A percentile compares a stretch with the other conserved stretches of the same genome.
These are phyloP conservation scores for Magallana angulata DNA, from an alignment of 1,140 invertebrate genomes.

Conservation along the genomic window DNA sequence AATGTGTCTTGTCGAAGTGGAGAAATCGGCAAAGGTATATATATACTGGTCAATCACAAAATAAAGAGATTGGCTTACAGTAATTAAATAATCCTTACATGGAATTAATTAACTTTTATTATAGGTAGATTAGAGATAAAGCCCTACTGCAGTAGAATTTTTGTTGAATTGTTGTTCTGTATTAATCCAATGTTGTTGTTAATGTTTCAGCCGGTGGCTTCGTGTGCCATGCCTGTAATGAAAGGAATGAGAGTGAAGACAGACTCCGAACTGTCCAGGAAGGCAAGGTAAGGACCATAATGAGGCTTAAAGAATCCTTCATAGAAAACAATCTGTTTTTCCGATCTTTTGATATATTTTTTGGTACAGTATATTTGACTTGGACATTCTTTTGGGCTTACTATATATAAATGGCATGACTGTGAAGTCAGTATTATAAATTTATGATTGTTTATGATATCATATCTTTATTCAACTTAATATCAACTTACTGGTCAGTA, in stretches of 20 bases:
- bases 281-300: slow-evolving; percentile 86
- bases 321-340: no score
- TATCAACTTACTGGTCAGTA: no score
- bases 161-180: not conserved
- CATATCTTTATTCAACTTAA: no score
- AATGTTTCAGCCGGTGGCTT: slow-evolving; percentile 93
- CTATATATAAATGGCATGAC: no score
- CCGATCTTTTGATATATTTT: no score
- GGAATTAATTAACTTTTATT: not conserved
- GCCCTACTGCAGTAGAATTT: not conserved
- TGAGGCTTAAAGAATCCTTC: no score
- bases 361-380: no score
- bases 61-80: no score
- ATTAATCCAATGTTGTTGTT: not conserved
- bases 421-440: no score
- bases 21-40: slow-evolving; percentile 91
- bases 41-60: not conserved
- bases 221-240: slow-evolving; percentile 99
- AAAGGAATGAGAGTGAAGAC: slow-evolving; percentile 98
- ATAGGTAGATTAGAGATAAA: not conserved
- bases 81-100: not conserved
- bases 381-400: no score
- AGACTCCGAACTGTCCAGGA: slow-evolving; percentile 95
- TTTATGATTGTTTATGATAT: no score
- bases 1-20: slow-evolving; percentile 99